Evolutionary conservation across 1,140 invertebrate species (phyloP).

Genomic region (Drosophila hydei): DNA sequence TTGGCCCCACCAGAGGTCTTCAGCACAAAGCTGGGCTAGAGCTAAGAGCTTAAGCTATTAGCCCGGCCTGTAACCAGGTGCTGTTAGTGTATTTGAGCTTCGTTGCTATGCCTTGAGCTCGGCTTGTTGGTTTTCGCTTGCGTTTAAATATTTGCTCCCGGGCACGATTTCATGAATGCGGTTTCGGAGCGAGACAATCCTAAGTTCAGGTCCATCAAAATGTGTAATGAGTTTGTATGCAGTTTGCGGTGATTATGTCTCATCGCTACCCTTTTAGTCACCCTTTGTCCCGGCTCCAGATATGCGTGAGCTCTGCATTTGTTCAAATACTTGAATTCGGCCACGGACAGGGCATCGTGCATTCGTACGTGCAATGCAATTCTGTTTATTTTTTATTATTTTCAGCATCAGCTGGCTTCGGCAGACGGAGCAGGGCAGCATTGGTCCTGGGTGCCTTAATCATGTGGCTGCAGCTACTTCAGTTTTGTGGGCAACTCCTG

Average conservation of each 20-base stretch:
- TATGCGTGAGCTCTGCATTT: slow-evolving; percentile 3
- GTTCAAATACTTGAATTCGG: slow-evolving; percentile 8
- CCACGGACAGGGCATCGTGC: slow-evolving; percentile 6
- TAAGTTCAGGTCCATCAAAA: slow-evolving; percentile 26
- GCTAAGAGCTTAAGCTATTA: too few species aligned
- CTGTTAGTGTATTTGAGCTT: neutral
- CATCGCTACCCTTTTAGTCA: neutral
- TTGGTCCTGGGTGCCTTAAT: slow-evolving; percentile 9
- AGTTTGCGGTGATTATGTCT: slow-evolving; percentile 15
- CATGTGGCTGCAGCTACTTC: slow-evolving; percentile 35
- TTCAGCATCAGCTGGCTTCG: slow-evolving; percentile 13
- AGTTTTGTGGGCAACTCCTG: slow-evolving; percentile 25
- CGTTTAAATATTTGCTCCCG: slow-evolving; percentile 23
- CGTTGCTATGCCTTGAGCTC: neutral
- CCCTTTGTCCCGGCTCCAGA: neutral
- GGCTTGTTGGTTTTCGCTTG: slow-evolving; percentile 4
- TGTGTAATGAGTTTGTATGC: slow-evolving; percentile 37
- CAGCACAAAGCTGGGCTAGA: too few species aligned
- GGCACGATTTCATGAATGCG: slow-evolving; percentile 41
- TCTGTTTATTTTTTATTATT: neutral
- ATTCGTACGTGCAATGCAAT: neutral
- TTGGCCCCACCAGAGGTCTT: neutral
- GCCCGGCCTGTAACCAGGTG: too few species aligned
- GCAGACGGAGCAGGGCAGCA: neutral
- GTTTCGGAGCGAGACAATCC: slow-evolving; percentile 27